Base-by-base conservation (phyloP, 53 echinoderm and acorn worm species). In the Astropecten irregularis region DNA sequence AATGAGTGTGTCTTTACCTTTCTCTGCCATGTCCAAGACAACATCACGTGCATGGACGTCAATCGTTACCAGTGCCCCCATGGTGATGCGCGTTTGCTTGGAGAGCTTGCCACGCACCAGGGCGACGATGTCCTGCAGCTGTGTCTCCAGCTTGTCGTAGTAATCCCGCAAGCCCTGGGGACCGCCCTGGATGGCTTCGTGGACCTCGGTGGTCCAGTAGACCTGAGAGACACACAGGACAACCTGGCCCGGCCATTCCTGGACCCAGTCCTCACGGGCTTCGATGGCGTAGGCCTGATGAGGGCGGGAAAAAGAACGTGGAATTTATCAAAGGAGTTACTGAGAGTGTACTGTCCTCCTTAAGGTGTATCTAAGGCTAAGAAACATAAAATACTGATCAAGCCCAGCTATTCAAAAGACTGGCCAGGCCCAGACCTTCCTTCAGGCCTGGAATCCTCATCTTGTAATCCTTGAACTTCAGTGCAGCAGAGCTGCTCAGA, bases 181-280 rank as follows among this genome's bases (percentile, higher is more conserved):
- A 30, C 99, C 99, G 2, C 90, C 84, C 15, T 87, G 69, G 63
- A 99, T 92, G 82, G 99, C 99, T 46, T 99, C 99, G 32, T 99
- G 99, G 4, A 99, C 99, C 84, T 99, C 99, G 4, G 76, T 48
- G 1, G 99, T 99, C 99, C 99, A 99, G 92, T 92, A 99, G 73
- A 99, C 90, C 77, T 99, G 99, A 9, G 99, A 99, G 65, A 94
- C 95, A 54, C 99, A 99, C 37, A 99, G 83, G 47, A 99, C 99
- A 13, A 99, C 99, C 64, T 99, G 99, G 53, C 99, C 99, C 10
- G 99, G 99, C 99, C 99, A 99, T 73, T 99, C 94, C 55, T 95
- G 99, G 5, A 99, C 99, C 99, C 99, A 99, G 69, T 92, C 83
- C 26, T 81, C 86, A 32, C 99, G 70, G 29, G 95, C 95, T 62